A percentile compares a stretch with the other conserved stretches of the same genome.
Conservation (phyloP, 2,888 invertebrate genomes). For the Drosophila parthenogenetica region DNA sequence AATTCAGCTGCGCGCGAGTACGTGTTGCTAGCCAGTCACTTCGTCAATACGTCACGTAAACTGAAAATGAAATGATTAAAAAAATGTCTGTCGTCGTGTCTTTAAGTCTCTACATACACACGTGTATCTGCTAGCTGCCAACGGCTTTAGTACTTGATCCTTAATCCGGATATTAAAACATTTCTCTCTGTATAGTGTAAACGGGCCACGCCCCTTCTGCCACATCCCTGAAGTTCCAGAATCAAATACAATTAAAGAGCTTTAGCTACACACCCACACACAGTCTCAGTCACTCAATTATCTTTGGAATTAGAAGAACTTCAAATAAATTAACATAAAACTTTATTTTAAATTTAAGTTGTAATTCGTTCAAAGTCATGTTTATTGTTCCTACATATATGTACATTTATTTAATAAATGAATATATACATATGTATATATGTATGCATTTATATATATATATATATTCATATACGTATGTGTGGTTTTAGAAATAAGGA, state of each 20-base stretch:
- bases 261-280: background rate
- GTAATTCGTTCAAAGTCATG: conserved; percentile 7
- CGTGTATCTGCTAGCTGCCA: conserved; percentile 15
- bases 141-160: background rate
- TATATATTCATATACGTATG: conserved; percentile 18
- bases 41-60: background rate
- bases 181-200: background rate
- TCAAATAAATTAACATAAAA: background rate
- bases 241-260: conserved; percentile 1
- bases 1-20: conserved; percentile 40
- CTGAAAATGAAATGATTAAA: conserved; percentile 1
- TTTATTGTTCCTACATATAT: conserved; percentile 7
- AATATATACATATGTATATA: conserved; percentile 3
- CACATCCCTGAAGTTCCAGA: background rate
- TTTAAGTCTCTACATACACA: background rate
- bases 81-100: conserved; percentile 18
- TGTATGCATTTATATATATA: conserved; percentile 18
- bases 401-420: conserved; percentile 1
- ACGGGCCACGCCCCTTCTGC: too few species aligned
- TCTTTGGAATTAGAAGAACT: too few species aligned
- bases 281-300: background rate
- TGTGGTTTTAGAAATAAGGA: conserved; percentile 88
- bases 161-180: background rate
- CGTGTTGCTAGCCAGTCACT: conserved; percentile 35
- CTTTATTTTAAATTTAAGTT: conserved; percentile 2